Base-by-base conservation (phyloP, 2,797 vertebrate genomes). In the Lagodon rhomboides region DNA sequence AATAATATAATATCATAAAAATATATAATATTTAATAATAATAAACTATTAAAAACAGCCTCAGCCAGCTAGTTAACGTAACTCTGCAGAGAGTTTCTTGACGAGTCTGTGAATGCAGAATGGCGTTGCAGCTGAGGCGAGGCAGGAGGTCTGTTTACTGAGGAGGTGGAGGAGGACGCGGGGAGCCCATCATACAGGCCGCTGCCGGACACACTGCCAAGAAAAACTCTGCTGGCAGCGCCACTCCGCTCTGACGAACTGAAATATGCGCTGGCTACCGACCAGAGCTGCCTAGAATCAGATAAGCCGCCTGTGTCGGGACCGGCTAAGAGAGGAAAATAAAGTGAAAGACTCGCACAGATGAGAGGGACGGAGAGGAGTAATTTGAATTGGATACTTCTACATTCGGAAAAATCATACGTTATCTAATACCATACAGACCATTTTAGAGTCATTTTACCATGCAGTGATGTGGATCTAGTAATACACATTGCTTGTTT, bases 231-330 rank as follows among this genome's bases (percentile, higher is more conserved):
- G 69, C 82, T 80, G 82, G 85, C 82, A 83, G 77, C 55, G 13
- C 56, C 68, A 17, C 56, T 73, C 65, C 0, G 22, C 82, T 85
- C 80, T 54, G 84, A 75, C 18, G 30, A 86, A 66, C 69, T 69
- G 73, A 91, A 91, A 84, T 85, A 88, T 92, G 83, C 15, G 17
- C 78, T 89, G 87, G 85, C 88, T 44, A 23, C 66, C 12, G 49
- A 88, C 81, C 87, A 89, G 84, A 77, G 81, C 85, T 63, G 84
- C 80, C 75, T 17, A 58, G 56, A 73, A 86, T 91, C 92, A 92
- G 90, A 91, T 90, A 90, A 91, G 85, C 74, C 68, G 68, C 68
- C 84, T 77, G 80, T 78, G 82, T 86, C 5, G 23, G 74, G 82
- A 81, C 77, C 18, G 47, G 12, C 68, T 73, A 51, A 38, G 77